These are phyloP conservation scores for Halichoeres trimaculatus DNA, from an alignment of 2,113 vertebrate species.

Conservation along the genomic window DNA sequence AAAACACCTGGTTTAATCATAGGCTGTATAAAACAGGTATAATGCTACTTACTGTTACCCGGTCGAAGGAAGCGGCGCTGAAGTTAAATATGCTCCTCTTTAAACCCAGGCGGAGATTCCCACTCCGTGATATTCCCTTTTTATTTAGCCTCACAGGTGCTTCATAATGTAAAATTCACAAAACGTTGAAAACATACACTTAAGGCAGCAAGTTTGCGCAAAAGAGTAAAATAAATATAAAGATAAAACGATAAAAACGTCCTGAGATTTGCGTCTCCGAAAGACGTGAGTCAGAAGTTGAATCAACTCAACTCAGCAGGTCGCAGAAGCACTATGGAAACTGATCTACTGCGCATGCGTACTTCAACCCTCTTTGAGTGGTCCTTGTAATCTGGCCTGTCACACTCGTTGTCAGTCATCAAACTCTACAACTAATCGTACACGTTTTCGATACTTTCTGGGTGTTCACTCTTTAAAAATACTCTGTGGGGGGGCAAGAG, in stretches of 20 bases:
- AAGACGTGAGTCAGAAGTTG: conserved; percentile 55
- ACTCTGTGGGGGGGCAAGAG: background rate
- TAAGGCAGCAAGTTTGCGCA: no score
- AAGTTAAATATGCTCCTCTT: conserved; percentile 6
- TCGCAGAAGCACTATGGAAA: conserved; percentile 72
- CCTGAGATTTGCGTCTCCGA: background rate
- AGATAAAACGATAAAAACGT: background rate
- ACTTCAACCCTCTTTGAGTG: background rate
- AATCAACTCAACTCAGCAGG: conserved; percentile 64
- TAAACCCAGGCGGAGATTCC: conserved; percentile 23
- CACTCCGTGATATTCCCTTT: conserved; percentile 15
- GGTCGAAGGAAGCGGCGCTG: background rate
- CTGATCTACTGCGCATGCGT: conserved; percentile 60
- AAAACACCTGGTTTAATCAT: no score
- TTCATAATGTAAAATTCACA: conserved; percentile 5
- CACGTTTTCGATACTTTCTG: background rate
- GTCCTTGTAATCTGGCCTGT: background rate
- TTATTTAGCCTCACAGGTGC: conserved; percentile 22
- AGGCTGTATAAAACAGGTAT: background rate
- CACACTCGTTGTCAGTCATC: no score
- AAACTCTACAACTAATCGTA: no score
- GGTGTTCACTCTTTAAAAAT: background rate
- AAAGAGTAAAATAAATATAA: background rate
- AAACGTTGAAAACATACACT: background rate
- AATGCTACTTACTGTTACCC: conserved; percentile 50